Evolutionary conservation across 2,888 invertebrate genomes (phyloP).

Genomic region (Thecophora atra): DNA sequence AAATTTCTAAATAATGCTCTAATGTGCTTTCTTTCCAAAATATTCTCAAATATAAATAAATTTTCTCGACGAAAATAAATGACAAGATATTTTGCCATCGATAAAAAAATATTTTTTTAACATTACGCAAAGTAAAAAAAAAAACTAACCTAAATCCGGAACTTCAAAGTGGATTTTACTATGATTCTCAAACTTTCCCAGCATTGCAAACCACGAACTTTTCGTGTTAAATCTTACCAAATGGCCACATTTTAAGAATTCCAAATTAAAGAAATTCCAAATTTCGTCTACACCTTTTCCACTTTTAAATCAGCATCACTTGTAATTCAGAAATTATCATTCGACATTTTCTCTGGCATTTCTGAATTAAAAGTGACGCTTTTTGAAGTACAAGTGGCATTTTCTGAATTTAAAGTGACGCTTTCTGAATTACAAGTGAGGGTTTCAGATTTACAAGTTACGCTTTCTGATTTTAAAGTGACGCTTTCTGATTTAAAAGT

Average conservation of each 20-base stretch:
- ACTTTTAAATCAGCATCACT: too few species aligned
- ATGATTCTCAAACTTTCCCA: slow-evolving; percentile 23
- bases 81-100: slow-evolving; percentile 43
- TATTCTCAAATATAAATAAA: slow-evolving; percentile 8
- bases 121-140: slow-evolving; percentile 45
- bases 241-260: too few species aligned
- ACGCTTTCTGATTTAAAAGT: too few species aligned
- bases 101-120: slow-evolving; percentile 18
- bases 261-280: too few species aligned
- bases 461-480: too few species aligned
- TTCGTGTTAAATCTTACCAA: background rate
- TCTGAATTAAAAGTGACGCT: too few species aligned
- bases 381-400: too few species aligned
- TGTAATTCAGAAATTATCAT: too few species aligned
- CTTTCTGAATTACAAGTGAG: too few species aligned
- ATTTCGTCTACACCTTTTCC: background rate
- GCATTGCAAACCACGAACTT: slow-evolving; percentile 26
- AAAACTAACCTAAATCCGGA: slow-evolving; percentile 43
- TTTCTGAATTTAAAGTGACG: too few species aligned
- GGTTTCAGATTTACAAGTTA: too few species aligned
- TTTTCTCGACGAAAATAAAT: slow-evolving; percentile 29
- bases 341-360: too few species aligned
- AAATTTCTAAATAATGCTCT: background rate
- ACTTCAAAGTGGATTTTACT: slow-evolving; percentile 39
- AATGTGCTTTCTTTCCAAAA: background rate